Evolutionary conservation across 2,888 invertebrate species (phyloP), one percentile per base, ranked within the genome.

Genomic region (Drosophila imparisetae): DNA sequence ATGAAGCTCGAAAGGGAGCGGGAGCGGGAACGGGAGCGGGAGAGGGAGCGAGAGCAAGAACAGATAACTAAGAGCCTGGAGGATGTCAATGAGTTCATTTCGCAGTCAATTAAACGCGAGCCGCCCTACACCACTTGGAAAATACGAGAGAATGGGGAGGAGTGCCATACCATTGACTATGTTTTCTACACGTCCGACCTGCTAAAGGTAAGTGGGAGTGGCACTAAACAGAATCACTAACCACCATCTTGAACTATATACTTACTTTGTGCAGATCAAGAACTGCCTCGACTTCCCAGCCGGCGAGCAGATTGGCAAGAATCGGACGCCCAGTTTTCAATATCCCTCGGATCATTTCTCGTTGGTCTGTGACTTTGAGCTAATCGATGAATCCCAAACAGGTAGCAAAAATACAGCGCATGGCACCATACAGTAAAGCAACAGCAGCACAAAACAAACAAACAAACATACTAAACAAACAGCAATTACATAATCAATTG

Each of bases 301-400:
- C 0, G 95, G 93, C 42, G 94, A 95, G 30, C 95, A 96, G 80
- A 94, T 96, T 62, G 96, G 96, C 1, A 93, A 94, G 60, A 94
- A 94, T 78, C 93, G 96, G 54, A 94, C 96, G 30, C 96, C 96
- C 3, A 95, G 95, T 61, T 94, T 94, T 78, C 92, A 93, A 60
- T 96, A 96, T 92, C 96, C 96, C 0, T 96, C 96, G 2, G 96
- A 96, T 93, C 96, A 96, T 90, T 95, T 96, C 86, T 96, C 96
- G 0, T 93, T 96, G 71, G 95, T 95, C 61, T 95, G 95, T 89
- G 96, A 96, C 92, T 94, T 96, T 79, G 92, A 93, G 77, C 70
- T 93, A 38, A 34, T 92, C 40, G 87, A 84, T 18, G 67, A 62
- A 18, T 54, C 67, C 7, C 66, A 45, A 8, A 1, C 55, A 24